Percentiles rank a stretch among this genome's conserved stretches.
phyloP scores from a whole-genome alignment of 2,888 invertebrate genomes.

The Drosophila atripex region DNA sequence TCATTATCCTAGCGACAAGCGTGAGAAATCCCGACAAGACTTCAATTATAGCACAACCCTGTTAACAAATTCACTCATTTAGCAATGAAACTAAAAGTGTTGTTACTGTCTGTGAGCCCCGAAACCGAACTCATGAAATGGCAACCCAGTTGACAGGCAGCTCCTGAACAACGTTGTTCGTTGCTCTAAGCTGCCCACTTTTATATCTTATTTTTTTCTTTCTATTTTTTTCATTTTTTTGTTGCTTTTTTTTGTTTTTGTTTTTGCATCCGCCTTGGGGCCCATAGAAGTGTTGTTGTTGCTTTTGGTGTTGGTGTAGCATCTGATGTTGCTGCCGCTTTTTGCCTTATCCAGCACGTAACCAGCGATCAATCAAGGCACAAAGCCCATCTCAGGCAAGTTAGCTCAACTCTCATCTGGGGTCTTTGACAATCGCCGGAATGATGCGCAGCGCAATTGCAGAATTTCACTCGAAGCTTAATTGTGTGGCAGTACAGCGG shows the following conservation, averaged over 20 bases:
- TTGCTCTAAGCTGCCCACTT: conserved; percentile 48
- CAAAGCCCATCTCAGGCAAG: conserved; percentile 22
- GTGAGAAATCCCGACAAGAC: conserved; percentile 62
- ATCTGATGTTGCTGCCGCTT: conserved; percentile 19
- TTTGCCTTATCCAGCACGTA: conserved; percentile 65
- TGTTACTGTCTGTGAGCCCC: conserved; percentile 66
- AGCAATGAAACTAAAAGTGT: conserved; percentile 78
- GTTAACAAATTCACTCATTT: conserved; percentile 76
- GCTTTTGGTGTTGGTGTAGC: conserved; percentile 24
- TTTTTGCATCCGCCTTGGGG: conserved; percentile 70
- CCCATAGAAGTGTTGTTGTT: conserved; percentile 32
- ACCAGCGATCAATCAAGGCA: conserved; percentile 74
- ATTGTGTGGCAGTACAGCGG: conserved; percentile 58
- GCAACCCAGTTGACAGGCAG: conserved; percentile 69
- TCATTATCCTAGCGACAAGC: conserved; percentile 60
- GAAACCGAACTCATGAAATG: conserved; percentile 55
- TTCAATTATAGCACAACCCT: conserved; percentile 57
- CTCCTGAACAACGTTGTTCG: conserved; percentile 60
- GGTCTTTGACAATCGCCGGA: conserved; percentile 57
- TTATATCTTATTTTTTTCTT: conserved; percentile 24
- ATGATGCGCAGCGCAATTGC: conserved; percentile 73
- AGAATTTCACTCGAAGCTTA: conserved; percentile 74
- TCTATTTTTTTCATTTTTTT: not conserved
- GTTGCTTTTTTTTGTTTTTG: not conserved
- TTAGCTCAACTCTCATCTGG: conserved; percentile 36